Percentiles rank a stretch among this genome's conserved stretches.
phyloP scores from a whole-genome alignment of 2,113 vertebrate genomes.

The Sylvilagus bachmani region DNA sequence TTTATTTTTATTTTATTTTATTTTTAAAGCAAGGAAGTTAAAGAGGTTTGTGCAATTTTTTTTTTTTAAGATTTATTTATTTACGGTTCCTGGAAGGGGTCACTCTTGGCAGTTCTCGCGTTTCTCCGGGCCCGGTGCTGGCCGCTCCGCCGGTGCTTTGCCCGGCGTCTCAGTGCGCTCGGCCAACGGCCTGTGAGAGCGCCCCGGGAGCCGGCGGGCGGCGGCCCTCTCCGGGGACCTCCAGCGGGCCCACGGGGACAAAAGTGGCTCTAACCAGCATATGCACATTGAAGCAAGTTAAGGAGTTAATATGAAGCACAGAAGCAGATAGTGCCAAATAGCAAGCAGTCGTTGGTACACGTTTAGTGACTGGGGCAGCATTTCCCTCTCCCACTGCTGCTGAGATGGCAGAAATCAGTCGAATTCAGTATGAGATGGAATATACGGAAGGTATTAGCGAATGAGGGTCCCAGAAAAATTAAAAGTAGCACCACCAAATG shows the following conservation, averaged over 20 bases:
- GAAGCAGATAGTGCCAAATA: constrained; percentile 80
- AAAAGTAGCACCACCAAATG: constrained; percentile 92
- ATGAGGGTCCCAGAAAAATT: constrained; percentile 98
- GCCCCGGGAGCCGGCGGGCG: constrained; percentile 57
- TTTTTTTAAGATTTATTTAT: too few species aligned
- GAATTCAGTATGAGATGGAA: constrained; percentile 97
- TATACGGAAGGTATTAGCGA: constrained; percentile 98
- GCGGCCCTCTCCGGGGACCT: constrained; percentile 56
- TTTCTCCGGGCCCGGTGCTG: constrained; percentile 61
- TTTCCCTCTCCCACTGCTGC: constrained; percentile 95
- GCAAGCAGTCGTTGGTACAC: constrained; percentile 62
- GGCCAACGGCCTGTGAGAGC: constrained; percentile 76
- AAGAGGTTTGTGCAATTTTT: too few species aligned
- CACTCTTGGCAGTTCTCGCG: constrained; percentile 64
- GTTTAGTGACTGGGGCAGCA: constrained; percentile 92
- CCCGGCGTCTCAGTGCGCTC: constrained; percentile 69
- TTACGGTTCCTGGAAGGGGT: constrained; percentile 70
- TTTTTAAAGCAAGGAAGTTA: too few species aligned
- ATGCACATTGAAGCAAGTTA: constrained; percentile 56
- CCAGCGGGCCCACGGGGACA: constrained; percentile 70
- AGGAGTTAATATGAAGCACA: constrained; percentile 81
- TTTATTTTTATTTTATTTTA: too few species aligned
- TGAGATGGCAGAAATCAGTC: constrained; percentile 98
- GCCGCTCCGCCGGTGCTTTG: constrained; percentile 67
- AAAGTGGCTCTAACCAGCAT: constrained; percentile 70